phyloP scores from a whole-genome alignment of 1,140 invertebrate genomes.

The Triops cancriformis region DNA sequence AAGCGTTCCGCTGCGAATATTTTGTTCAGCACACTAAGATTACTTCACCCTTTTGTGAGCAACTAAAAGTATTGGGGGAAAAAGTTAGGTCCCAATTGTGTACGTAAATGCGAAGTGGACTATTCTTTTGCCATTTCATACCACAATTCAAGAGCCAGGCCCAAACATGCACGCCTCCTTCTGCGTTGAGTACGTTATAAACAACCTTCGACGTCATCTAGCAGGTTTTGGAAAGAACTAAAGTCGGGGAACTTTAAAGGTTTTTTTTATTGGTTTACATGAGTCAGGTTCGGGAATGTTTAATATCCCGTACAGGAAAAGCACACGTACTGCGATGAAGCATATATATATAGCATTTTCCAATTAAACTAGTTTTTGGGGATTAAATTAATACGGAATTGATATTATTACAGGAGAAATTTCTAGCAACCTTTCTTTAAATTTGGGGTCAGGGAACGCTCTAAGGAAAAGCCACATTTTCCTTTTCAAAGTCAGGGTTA shows the following conservation, averaged over 20 bases:
- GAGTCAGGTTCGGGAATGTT: background rate
- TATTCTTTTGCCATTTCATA: background rate
- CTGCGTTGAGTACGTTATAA: background rate
- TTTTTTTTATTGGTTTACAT: background rate
- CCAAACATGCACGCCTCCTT: background rate
- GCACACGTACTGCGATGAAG: no score
- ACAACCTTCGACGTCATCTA: background rate
- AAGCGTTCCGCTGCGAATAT: background rate
- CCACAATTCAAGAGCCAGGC: background rate
- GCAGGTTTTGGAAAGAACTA: background rate
- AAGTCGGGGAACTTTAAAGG: background rate
- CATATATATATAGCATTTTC: background rate
- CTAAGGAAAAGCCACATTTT: background rate
- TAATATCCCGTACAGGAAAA: background rate
- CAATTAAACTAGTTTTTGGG: background rate
- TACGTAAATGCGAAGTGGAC: background rate
- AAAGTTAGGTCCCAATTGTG: background rate
- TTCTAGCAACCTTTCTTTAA: background rate
- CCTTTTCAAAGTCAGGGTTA: background rate
- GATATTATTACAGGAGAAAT: background rate
- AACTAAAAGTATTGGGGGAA: background rate
- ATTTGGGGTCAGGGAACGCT: constrained; percentile 1
- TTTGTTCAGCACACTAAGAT: background rate
- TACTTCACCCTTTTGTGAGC: background rate
- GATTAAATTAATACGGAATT: background rate